Evolutionary conservation across 2,113 vertebrate species (phyloP).

Genomic region (Tiliqua scincoides): DNA sequence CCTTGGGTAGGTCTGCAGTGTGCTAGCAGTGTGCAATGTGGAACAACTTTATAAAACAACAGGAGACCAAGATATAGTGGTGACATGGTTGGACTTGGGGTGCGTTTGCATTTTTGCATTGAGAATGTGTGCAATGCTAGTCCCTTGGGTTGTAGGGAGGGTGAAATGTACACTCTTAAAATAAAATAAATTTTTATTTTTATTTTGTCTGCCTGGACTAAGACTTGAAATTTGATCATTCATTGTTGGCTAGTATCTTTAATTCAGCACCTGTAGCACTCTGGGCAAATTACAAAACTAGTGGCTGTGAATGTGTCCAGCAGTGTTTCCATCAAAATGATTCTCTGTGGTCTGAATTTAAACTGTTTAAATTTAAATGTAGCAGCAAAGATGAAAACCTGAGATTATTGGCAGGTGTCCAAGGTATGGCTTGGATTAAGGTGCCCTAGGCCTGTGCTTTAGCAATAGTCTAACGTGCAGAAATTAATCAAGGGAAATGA

Average conservation of each 20-base stretch:
- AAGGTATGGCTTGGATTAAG: neutral
- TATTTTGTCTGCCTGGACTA: neutral
- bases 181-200: too few relatives aligned
- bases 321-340: neutral
- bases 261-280: neutral
- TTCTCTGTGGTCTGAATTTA: neutral
- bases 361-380: neutral
- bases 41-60: too few relatives aligned
- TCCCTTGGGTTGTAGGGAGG: too few relatives aligned
- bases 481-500: neutral
- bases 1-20: too few relatives aligned
- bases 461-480: neutral
- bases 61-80: too few relatives aligned
- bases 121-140: too few relatives aligned
- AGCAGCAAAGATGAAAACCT: neutral
- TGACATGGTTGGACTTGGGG: too few relatives aligned
- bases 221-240: neutral
- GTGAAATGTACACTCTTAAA: too few relatives aligned
- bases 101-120: too few relatives aligned
- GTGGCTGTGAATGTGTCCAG: too few relatives aligned
- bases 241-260: neutral
- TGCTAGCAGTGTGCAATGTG: too few relatives aligned
- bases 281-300: neutral
- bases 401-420: neutral
- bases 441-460: neutral